Evolutionary conservation across 2,888 invertebrate genomes (phyloP).

Genomic region (Machimus rusticus): DNA sequence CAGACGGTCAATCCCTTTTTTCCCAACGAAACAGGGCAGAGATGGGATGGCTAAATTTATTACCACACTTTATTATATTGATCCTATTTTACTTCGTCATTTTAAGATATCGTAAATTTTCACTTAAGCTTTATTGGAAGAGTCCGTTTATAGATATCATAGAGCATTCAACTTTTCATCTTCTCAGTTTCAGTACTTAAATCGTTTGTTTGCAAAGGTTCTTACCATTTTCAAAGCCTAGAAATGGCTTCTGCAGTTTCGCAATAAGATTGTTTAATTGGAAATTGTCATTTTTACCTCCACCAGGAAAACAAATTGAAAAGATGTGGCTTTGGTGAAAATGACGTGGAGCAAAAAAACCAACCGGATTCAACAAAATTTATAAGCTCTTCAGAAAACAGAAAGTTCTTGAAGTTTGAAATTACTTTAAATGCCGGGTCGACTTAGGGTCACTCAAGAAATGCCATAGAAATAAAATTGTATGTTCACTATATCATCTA

Average conservation of each 20-base stretch:
- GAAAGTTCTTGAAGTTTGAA: background rate
- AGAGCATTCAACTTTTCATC: background rate
- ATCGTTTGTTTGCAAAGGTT: background rate
- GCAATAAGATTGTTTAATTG: background rate
- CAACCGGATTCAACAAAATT: no score
- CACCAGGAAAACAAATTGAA: background rate
- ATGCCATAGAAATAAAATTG: background rate
- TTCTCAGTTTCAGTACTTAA: background rate
- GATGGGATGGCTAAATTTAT: conserved; percentile 13
- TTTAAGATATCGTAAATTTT: conserved; percentile 22
- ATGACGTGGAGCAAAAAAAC: background rate
- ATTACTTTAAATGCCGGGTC: background rate
- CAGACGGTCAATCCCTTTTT: conserved; percentile 10
- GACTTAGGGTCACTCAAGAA: background rate
- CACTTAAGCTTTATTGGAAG: conserved; percentile 4
- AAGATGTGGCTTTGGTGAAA: background rate
- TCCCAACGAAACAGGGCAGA: background rate
- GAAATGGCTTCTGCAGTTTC: background rate
- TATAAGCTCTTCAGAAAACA: background rate
- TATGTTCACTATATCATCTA: background rate
- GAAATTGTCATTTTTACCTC: background rate
- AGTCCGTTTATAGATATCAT: background rate
- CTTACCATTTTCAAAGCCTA: background rate
- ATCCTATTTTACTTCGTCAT: background rate
- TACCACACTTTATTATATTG: conserved; percentile 11